These are phyloP conservation scores for Ooceraea biroi DNA, from an alignment of 1,140 invertebrate species.

Conservation along the genomic window DNA sequence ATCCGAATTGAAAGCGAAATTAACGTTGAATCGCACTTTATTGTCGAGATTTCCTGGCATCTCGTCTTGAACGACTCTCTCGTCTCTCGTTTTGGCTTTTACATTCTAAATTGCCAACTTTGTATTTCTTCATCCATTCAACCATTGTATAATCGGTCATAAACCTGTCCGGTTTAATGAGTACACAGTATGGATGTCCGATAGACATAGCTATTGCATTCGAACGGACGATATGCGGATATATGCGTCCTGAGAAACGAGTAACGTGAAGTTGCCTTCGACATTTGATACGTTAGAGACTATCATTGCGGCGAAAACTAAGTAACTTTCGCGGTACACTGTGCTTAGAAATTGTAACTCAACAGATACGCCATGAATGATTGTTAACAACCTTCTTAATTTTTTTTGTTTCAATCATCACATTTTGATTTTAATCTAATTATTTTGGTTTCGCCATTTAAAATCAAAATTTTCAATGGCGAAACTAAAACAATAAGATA, in stretches of 20 bases:
- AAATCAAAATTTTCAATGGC: too few species aligned
- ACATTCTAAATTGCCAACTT: constrained; percentile 14
- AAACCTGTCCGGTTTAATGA: constrained; percentile 37
- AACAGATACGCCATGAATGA: background rate
- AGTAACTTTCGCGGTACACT: background rate
- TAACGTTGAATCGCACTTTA: background rate
- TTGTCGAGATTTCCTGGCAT: background rate
- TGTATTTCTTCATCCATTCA: constrained; percentile 45
- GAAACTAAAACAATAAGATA: too few species aligned
- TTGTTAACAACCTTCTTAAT: too few species aligned
- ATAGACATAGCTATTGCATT: constrained; percentile 30
- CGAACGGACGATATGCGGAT: background rate
- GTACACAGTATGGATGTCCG: constrained; percentile 16
- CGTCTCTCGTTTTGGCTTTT: constrained; percentile 21
- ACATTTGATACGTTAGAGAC: constrained; percentile 9
- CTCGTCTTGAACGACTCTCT: background rate
- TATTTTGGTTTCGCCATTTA: too few species aligned
- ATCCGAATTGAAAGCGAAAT: background rate
- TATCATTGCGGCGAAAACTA: background rate
- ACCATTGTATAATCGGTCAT: constrained; percentile 41
- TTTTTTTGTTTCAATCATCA: too few species aligned
- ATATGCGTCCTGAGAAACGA: background rate
- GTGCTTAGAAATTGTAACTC: background rate
- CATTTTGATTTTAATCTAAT: too few species aligned
- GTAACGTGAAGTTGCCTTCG: background rate